Percentiles rank a stretch among this genome's conserved stretches.
These are phyloP conservation scores for Erebia ligea DNA, from an alignment of 2,888 invertebrate genomes.

Conservation along the genomic window DNA sequence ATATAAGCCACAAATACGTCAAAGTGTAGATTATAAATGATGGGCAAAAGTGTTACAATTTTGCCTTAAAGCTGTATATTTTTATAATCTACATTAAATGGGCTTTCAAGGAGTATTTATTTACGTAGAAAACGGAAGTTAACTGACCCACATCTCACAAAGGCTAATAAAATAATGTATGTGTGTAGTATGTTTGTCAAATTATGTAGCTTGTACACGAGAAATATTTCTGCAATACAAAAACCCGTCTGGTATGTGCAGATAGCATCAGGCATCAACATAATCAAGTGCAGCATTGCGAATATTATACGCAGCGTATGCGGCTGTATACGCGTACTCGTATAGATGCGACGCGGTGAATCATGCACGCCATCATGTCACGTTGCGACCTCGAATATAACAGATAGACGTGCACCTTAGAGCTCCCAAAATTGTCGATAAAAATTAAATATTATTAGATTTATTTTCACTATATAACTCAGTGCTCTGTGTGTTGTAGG, in stretches of 20 bases:
- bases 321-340: conserved; percentile 39
- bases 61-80: too few species aligned
- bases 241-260: conserved; percentile 10
- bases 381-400: conserved; percentile 71
- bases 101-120: neutral
- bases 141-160: neutral
- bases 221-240: conserved; percentile 12
- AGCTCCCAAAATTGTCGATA: conserved; percentile 50
- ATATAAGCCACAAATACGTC: too few species aligned
- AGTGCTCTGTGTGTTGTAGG: too few species aligned
- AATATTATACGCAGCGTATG: conserved; percentile 25
- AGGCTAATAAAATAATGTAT: neutral
- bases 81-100: too few species aligned
- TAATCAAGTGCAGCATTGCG: conserved; percentile 24
- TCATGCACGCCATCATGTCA: conserved; percentile 73
- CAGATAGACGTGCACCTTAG: conserved; percentile 53
- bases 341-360: conserved; percentile 65
- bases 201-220: neutral
- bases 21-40: too few species aligned
- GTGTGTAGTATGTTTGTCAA: neutral
- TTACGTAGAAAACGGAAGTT: neutral
- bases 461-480: neutral
- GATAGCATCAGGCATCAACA: conserved; percentile 25
- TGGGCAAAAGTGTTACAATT: too few species aligned
- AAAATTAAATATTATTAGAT: conserved; percentile 18